Evolutionary conservation across 2,888 invertebrate genomes (phyloP).

Genomic region (Platynereis dumerilii): DNA sequence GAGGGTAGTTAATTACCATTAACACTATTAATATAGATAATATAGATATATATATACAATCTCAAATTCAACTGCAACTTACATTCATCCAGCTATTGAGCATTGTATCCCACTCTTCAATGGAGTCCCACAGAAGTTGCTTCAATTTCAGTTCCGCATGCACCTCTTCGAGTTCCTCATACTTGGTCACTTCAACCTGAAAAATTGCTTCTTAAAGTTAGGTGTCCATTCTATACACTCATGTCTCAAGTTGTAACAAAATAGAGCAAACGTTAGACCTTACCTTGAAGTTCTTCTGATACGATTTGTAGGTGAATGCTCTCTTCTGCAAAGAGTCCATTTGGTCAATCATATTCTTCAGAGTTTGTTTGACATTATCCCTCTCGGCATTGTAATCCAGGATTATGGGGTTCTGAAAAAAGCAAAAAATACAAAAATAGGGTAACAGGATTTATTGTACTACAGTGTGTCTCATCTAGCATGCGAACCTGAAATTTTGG

Average conservation of each 20-base stretch:
- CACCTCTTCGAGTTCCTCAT: slow-evolving; percentile 81
- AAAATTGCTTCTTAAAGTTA: no score
- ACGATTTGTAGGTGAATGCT: slow-evolving; percentile 77
- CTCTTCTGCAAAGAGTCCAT: slow-evolving; percentile 72
- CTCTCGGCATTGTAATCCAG: slow-evolving; percentile 77
- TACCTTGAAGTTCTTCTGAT: slow-evolving; percentile 86
- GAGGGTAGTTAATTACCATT: no score
- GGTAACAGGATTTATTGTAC: no score
- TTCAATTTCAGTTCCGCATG: slow-evolving; percentile 81
- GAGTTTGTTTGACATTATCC: slow-evolving; percentile 68
- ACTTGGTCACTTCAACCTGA: slow-evolving; percentile 81
- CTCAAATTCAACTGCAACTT: slow-evolving; percentile 8
- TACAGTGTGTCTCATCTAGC: no score
- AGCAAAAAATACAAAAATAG: no score
- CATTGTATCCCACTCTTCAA: slow-evolving; percentile 76
- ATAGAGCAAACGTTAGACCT: no score
- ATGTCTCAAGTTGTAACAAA: no score
- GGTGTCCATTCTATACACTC: no score
- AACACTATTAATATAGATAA: background rate
- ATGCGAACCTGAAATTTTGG: background rate
- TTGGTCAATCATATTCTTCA: slow-evolving; percentile 72
- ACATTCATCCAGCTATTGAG: slow-evolving; percentile 73
- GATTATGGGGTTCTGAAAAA: slow-evolving; percentile 74
- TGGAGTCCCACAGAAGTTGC: slow-evolving; percentile 80
- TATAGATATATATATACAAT: background rate